Conservation (phyloP, 2,113 vertebrate genomes). For the Anhinga rufa region DNA sequence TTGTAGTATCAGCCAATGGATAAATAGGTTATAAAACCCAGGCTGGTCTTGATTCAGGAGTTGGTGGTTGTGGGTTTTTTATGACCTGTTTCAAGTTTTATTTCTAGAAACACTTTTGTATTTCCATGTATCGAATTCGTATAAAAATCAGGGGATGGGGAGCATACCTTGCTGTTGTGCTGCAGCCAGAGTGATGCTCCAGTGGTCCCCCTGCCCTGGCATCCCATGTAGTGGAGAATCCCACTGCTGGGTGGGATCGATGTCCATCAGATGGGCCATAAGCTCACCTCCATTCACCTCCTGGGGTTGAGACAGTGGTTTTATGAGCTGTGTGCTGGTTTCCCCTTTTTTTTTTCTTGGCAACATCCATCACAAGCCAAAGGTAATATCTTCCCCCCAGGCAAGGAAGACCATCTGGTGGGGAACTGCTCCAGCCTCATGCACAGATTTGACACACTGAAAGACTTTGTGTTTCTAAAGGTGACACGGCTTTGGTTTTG, state of each 20-base stretch:
- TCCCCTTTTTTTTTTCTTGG: background rate
- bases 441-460: background rate
- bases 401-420: background rate
- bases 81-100: background rate
- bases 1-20: background rate
- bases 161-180: background rate
- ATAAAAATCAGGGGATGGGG: background rate
- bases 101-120: background rate
- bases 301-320: background rate
- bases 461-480: background rate
- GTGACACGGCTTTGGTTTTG: background rate
- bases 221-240: background rate
- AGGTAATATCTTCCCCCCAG: background rate
- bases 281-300: background rate
- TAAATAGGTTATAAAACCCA: background rate
- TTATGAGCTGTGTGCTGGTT: background rate
- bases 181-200: background rate
- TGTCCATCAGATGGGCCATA: background rate
- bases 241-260: fast-evolving
- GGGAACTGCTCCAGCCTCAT: background rate
- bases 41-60: background rate
- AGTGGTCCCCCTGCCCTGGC: background rate
- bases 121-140: background rate
- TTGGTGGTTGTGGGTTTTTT: background rate
- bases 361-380: background rate